These are phyloP conservation scores for Psilopogon haemacephalus DNA, from an alignment of 2,113 vertebrate genomes.

Conservation along the genomic window DNA sequence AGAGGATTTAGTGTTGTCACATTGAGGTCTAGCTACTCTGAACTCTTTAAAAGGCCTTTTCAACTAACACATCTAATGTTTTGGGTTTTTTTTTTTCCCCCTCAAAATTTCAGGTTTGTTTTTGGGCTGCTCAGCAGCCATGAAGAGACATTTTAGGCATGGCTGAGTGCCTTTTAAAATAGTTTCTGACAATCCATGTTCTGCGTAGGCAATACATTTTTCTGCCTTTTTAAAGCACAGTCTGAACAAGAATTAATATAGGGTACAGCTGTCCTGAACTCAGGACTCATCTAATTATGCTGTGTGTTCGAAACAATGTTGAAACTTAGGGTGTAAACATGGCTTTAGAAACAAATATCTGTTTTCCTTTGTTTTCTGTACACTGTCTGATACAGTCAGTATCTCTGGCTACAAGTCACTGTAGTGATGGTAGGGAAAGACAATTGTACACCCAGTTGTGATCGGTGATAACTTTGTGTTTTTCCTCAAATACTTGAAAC, in stretches of 20 bases:
- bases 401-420: neutral
- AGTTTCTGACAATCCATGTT: neutral
- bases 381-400: neutral
- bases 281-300: neutral
- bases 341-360: neutral
- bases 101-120: neutral
- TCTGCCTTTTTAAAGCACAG: neutral
- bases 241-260: neutral
- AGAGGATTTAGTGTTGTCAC: neutral
- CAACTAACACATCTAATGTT: accelerated
- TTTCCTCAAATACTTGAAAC: neutral
- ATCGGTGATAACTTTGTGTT: neutral
- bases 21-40: neutral
- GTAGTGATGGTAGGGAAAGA: neutral
- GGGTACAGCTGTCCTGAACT: neutral
- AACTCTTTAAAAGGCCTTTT: neutral
- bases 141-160: neutral
- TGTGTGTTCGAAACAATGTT: neutral
- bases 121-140: neutral
- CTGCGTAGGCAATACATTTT: neutral
- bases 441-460: neutral
- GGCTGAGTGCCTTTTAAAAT: neutral
- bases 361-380: neutral
- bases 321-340: neutral
- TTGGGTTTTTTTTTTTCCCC: neutral